Evolutionary conservation across 2,888 invertebrate species (phyloP).

Genomic region (Heliconius ethilla): DNA sequence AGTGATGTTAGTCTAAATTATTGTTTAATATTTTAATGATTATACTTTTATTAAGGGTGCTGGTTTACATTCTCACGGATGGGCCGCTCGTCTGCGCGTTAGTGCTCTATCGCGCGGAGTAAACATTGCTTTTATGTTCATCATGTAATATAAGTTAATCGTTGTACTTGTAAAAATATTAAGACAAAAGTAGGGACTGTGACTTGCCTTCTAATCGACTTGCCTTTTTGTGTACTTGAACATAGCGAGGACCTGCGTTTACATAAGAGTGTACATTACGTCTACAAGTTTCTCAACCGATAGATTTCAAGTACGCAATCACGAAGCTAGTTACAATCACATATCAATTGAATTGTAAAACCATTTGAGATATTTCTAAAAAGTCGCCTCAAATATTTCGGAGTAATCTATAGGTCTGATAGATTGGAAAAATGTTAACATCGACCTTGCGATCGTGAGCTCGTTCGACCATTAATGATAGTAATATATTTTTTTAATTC

Average conservation of each 20-base stretch:
- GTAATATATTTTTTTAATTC: conserved; percentile 43
- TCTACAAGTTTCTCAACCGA: conserved; percentile 15
- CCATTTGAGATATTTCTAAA: conserved; percentile 36
- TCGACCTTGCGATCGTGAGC: conserved; percentile 45
- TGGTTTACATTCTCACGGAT: conserved; percentile 63
- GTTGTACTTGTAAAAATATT: conserved; percentile 56
- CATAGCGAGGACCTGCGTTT: conserved; percentile 50
- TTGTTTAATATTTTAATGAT: conserved; percentile 56
- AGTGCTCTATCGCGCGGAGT: conserved; percentile 56
- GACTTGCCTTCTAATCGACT: conserved; percentile 73
- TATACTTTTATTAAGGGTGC: conserved; percentile 61
- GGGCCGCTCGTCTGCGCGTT: conserved; percentile 53
- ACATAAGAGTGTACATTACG: conserved; percentile 24
- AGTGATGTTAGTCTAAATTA: conserved; percentile 68
- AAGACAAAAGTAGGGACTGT: conserved; percentile 62
- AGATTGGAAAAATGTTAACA: conserved; percentile 45
- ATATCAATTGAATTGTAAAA: conserved; percentile 57
- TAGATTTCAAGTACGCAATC: conserved; percentile 32
- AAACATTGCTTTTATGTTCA: conserved; percentile 65
- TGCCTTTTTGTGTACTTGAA: conserved; percentile 66
- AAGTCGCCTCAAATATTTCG: conserved; percentile 40
- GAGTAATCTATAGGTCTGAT: conserved; percentile 37
- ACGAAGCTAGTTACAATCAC: conserved; percentile 54
- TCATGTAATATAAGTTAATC: conserved; percentile 64
- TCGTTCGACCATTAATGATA: conserved; percentile 43